Percentiles rank a stretch among this genome's conserved stretches.
Conservation (phyloP, 2,888 invertebrate species). For the Megamerina dolium region DNA sequence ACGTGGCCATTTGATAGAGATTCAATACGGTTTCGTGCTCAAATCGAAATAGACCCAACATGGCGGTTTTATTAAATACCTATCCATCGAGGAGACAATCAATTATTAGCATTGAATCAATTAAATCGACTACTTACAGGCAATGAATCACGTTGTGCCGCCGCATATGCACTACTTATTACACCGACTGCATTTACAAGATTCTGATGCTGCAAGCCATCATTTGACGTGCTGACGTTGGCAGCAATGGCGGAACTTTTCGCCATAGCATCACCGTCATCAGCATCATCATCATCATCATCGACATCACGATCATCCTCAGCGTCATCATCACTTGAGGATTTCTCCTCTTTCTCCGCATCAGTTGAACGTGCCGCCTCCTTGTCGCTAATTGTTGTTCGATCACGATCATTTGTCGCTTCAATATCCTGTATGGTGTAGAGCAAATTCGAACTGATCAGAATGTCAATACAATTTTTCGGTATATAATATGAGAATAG, state of each 20-base stretch:
- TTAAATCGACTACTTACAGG: background rate
- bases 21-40: constrained; percentile 46
- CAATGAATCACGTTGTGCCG: constrained; percentile 41
- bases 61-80: constrained; percentile 41
- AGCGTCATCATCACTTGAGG: constrained; percentile 9
- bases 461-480: constrained; percentile 55
- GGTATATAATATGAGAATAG: constrained; percentile 65
- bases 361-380: constrained; percentile 33
- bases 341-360: constrained; percentile 28
- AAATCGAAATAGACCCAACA: constrained; percentile 44
- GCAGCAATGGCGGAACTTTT: too few species aligned
- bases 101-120: background rate
- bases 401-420: constrained; percentile 20
- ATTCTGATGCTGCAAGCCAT: constrained; percentile 31
- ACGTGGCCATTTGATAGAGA: constrained; percentile 46
- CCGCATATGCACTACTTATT: constrained; percentile 48
- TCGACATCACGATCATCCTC: constrained; percentile 1
- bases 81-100: background rate
- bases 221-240: constrained; percentile 21
- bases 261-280: constrained; percentile 11
- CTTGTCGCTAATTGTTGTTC: constrained; percentile 20
- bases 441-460: constrained; percentile 64
- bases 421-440: constrained; percentile 55
- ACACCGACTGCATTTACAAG: constrained; percentile 45
- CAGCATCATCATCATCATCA: constrained; percentile 12